Percentiles rank a stretch among this genome's conserved stretches.
Evolutionary conservation across 92 coral and sea anemone genomes (phyloP).

Genomic region (Heliopora coerulea): DNA sequence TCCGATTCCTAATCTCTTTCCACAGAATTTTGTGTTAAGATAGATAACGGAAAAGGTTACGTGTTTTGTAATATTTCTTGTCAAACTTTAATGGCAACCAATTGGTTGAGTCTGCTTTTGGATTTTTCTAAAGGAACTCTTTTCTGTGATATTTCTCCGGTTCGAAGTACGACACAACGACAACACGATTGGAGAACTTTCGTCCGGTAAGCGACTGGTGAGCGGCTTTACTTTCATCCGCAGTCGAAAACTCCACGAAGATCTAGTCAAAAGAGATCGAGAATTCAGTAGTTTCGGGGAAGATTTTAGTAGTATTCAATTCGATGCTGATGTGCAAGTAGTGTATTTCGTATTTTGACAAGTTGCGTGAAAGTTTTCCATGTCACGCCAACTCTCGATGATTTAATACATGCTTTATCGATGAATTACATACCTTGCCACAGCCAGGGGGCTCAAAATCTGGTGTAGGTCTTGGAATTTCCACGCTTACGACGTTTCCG

Average conservation of each 20-base stretch:
- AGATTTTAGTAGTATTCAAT: no score
- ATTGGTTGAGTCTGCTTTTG: not conserved
- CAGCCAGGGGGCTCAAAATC: conserved; percentile 92
- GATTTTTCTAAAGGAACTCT: conserved; percentile 50
- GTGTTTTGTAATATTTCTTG: not conserved
- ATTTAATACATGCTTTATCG: not conserved
- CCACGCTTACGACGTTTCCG: conserved; percentile 84
- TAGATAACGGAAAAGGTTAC: no score
- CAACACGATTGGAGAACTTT: conserved; percentile 96
- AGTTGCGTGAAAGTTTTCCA: not conserved
- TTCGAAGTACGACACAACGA: conserved; percentile 81
- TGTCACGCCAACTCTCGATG: not conserved
- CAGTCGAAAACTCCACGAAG: conserved; percentile 76
- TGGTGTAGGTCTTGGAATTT: conserved; percentile 90
- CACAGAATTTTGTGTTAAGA: no score
- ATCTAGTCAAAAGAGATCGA: conserved; percentile 63
- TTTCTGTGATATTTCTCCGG: conserved; percentile 69
- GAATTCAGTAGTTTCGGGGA: no score
- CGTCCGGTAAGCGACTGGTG: conserved; percentile 90
- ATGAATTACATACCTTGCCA: conserved; percentile 72
- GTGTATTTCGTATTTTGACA: no score
- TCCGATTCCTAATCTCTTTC: no score
- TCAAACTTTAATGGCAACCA: no score
- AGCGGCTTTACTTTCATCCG: conserved; percentile 76
- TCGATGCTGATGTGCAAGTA: no score